Conservation (phyloP, 2,797 vertebrate genomes). For the Diceros bicornis region DNA sequence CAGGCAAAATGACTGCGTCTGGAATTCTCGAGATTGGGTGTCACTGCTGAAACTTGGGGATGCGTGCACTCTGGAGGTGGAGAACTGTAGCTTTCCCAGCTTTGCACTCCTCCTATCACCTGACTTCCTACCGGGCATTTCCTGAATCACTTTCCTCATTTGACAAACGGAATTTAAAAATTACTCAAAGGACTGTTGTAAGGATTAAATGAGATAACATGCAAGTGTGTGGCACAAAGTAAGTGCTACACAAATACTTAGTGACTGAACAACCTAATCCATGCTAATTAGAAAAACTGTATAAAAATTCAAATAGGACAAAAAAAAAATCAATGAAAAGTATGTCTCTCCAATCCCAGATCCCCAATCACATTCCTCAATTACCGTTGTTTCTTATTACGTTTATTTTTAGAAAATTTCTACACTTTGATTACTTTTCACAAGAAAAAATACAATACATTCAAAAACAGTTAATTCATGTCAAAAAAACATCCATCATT, state of each 20-base stretch:
- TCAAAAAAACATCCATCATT: conserved; percentile 8
- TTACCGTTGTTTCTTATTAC: neutral
- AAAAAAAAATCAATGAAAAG: conserved; percentile 55
- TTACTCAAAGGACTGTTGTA: neutral
- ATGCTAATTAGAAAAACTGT: conserved; percentile 1
- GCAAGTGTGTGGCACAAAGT: neutral
- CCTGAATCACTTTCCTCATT: neutral
- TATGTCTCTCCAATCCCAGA: neutral
- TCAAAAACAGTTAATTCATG: neutral
- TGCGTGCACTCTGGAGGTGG: neutral
- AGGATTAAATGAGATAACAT: conserved; percentile 29
- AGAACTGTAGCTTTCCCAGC: neutral
- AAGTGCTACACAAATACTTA: neutral
- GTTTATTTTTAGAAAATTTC: neutral
- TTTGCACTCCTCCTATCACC: neutral
- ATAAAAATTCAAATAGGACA: neutral
- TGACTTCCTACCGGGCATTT: neutral
- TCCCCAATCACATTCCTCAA: neutral
- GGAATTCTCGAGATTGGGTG: neutral
- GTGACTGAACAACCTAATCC: neutral
- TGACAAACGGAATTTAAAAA: conserved; percentile 28
- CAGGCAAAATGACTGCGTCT: neutral
- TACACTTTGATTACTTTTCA: conserved; percentile 6
- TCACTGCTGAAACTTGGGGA: neutral
- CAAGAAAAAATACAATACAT: conserved; percentile 13